Percentiles rank a stretch among this genome's conserved stretches.
These are phyloP conservation scores for Pagetopsis macropterus DNA, from an alignment of 2,797 vertebrate genomes.

Conservation along the genomic window DNA sequence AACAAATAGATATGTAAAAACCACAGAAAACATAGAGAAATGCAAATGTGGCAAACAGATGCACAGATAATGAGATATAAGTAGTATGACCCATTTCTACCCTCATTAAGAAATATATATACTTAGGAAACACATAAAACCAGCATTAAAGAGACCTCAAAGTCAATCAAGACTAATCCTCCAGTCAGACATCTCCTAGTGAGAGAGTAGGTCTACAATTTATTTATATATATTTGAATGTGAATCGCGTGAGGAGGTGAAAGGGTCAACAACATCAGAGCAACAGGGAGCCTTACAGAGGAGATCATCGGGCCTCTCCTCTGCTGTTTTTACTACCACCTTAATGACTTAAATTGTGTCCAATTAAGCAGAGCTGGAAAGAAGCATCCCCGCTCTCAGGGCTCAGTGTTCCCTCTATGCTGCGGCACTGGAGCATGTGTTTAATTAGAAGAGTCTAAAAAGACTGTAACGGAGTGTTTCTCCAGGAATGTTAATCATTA, in stretches of 20 bases:
- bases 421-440: conserved; percentile 79
- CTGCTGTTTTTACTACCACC: conserved; percentile 74
- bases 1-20: not conserved
- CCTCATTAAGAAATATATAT: not conserved
- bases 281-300: conserved; percentile 46
- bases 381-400: conserved; percentile 68
- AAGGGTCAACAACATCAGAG: conserved; percentile 73
- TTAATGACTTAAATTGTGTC: conserved; percentile 83
- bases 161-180: not conserved
- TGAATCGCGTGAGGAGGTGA: conserved; percentile 63
- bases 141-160: not conserved
- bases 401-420: conserved; percentile 74
- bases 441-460: conserved; percentile 82
- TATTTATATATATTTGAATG: conserved; percentile 45
- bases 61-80: conserved; percentile 13
- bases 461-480: conserved; percentile 77
- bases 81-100: not conserved
- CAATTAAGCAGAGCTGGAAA: conserved; percentile 77
- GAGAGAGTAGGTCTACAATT: not conserved
- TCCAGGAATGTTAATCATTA: conserved; percentile 86
- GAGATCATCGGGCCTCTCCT: conserved; percentile 57
- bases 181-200: conserved; percentile 18
- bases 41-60: conserved; percentile 34
- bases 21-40: conserved; percentile 11
- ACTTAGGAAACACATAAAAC: not conserved